A percentile compares a stretch with the other conserved stretches of the same genome.
phyloP scores from a whole-genome alignment of 2,888 invertebrate species.

The Euzetes globulus region DNA sequence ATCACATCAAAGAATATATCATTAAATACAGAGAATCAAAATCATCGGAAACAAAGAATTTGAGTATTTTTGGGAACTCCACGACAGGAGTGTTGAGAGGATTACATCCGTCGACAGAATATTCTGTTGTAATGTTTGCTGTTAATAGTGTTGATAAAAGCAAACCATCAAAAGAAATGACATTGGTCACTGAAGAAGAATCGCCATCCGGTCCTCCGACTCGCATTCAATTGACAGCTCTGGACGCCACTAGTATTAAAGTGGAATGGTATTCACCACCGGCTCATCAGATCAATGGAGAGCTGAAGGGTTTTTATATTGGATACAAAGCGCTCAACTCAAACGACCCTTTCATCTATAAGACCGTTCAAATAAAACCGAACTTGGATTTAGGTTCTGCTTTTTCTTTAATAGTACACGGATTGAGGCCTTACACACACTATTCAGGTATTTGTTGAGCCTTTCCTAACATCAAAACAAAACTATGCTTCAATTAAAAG shows the following conservation, averaged over 20 bases:
- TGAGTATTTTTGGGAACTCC: constrained; percentile 43
- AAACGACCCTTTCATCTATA: constrained; percentile 47
- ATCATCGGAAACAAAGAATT: constrained; percentile 42
- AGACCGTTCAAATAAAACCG: constrained; percentile 44
- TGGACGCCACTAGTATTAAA: constrained; percentile 19
- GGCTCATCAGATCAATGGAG: constrained; percentile 46
- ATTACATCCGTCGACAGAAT: constrained; percentile 47
- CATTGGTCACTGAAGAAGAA: constrained; percentile 47
- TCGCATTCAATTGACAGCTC: constrained; percentile 4
- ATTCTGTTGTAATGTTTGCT: constrained; percentile 46
- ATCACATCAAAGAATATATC: constrained; percentile 45
- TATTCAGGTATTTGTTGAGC: constrained; percentile 19
- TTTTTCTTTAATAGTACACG: constrained; percentile 22
- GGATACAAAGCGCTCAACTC: constrained; percentile 48
- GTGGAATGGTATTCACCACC: constrained; percentile 43
- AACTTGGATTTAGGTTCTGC: not conserved
- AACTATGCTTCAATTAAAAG: not conserved
- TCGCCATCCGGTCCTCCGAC: constrained; percentile 25
- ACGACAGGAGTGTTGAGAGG: constrained; percentile 40
- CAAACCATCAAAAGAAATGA: constrained; percentile 44
- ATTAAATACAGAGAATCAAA: constrained; percentile 44
- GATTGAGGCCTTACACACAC: constrained; percentile 26
- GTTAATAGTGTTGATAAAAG: constrained; percentile 47
- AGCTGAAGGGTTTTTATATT: constrained; percentile 49
- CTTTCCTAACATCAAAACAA: not conserved